phyloP scores from a whole-genome alignment of 1,140 invertebrate species.

The Pissodes strobi region DNA sequence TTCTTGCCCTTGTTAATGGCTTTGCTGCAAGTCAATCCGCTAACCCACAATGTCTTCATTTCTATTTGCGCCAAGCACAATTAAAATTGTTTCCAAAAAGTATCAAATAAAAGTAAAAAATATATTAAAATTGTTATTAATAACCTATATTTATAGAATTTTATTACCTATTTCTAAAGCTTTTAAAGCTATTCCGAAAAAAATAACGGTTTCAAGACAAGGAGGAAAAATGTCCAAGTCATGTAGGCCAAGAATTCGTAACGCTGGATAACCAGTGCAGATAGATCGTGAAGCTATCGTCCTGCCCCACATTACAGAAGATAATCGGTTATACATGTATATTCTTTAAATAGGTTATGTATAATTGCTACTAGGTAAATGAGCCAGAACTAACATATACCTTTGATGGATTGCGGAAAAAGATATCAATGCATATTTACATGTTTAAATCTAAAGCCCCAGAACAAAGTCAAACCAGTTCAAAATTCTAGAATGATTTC shows the following conservation, averaged over 20 bases:
- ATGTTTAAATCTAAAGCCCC: no score
- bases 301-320: conserved; percentile 46
- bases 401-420: conserved; percentile 2
- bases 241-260: conserved; percentile 8
- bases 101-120: no score
- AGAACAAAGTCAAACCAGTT: neutral
- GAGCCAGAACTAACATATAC: neutral
- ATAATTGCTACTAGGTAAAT: conserved; percentile 57
- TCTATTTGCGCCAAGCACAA: no score
- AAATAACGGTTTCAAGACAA: neutral
- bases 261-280: conserved; percentile 33
- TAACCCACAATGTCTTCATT: no score
- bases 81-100: no score
- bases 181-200: neutral
- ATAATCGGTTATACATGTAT: conserved; percentile 51
- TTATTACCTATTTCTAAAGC: conserved; percentile 2
- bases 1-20: no score
- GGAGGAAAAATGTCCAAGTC: conserved; percentile 4
- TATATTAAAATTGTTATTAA: neutral
- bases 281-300: conserved; percentile 43
- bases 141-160: conserved; percentile 6
- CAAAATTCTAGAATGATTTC: no score
- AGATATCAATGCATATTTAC: no score
- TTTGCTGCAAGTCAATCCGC: no score
- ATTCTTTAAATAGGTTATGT: conserved; percentile 52